Conservation (phyloP, 2,113 vertebrate species). For the Poeciliopsis prolifica region DNA sequence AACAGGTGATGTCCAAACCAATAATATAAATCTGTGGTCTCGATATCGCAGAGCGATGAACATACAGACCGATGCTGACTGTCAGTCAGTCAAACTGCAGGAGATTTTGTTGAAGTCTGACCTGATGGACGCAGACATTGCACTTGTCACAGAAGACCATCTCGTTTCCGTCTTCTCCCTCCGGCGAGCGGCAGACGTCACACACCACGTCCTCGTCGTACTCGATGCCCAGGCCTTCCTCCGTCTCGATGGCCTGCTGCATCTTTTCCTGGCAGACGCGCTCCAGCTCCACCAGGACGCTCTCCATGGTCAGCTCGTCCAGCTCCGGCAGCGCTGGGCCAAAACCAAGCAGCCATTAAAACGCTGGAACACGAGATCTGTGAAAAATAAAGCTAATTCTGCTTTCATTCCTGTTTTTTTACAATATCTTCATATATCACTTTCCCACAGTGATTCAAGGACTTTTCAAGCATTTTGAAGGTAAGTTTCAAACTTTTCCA, state of each 20-base stretch:
- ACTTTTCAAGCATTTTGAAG: no score
- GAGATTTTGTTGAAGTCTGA: slow-evolving; percentile 45
- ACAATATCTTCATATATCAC: no score
- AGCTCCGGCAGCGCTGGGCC: slow-evolving; percentile 87
- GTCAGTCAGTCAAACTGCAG: no score
- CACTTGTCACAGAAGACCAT: slow-evolving; percentile 99
- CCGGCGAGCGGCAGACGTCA: slow-evolving; percentile 94
- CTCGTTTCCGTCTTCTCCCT: slow-evolving; percentile 97
- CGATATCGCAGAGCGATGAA: no score
- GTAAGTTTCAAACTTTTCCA: no score
- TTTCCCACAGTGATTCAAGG: no score
- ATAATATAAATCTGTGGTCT: no score
- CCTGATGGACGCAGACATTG: slow-evolving; percentile 98
- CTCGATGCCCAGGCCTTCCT: slow-evolving; percentile 96
- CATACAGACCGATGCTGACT: no score
- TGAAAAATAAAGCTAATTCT: neutral
- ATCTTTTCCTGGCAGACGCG: slow-evolving; percentile 91
- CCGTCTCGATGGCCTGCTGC: slow-evolving; percentile 91
- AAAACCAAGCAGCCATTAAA: neutral
- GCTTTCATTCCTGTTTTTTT: no score
- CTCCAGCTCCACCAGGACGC: slow-evolving; percentile 91
- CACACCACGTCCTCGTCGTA: slow-evolving; percentile 98
- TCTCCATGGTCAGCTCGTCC: slow-evolving; percentile 93
- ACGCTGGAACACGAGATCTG: neutral
- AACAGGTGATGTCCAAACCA: no score